These are phyloP conservation scores for Manis crassicaudata DNA, from an alignment of 2,797 vertebrate species.

Conservation along the genomic window DNA sequence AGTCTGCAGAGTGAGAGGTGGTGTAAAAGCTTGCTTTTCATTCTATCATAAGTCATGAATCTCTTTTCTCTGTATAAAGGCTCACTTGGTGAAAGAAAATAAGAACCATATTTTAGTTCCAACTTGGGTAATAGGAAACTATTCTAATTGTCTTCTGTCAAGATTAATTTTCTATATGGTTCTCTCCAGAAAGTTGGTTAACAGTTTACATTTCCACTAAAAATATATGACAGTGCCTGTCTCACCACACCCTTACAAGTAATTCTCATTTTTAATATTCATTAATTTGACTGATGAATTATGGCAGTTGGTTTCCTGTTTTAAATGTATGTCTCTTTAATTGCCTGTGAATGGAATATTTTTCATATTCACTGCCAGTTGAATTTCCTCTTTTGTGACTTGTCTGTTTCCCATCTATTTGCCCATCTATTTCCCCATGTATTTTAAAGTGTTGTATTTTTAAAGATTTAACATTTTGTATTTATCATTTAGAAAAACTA, in stretches of 20 bases:
- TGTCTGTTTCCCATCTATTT: neutral
- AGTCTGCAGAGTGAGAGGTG: neutral
- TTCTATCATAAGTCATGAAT: neutral
- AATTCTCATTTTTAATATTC: conserved; percentile 21
- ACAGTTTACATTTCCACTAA: neutral
- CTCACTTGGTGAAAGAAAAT: neutral
- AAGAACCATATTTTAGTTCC: neutral
- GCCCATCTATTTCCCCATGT: neutral
- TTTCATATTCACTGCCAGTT: neutral
- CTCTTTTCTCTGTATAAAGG: neutral
- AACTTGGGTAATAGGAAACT: neutral
- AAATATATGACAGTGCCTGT: conserved; percentile 2
- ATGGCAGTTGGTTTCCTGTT: neutral
- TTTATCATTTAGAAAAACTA: conserved; percentile 29
- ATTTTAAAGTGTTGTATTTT: neutral
- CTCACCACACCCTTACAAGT: neutral
- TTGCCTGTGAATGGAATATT: neutral
- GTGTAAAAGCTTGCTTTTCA: neutral
- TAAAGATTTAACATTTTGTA: conserved; percentile 22
- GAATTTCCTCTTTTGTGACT: neutral
- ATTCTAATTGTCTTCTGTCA: conserved; percentile 19
- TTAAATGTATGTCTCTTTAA: neutral
- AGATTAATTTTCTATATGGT: neutral
- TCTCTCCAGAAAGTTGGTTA: conserved; percentile 43
- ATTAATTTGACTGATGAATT: conserved; percentile 2